Conservation (phyloP, 2,888 invertebrate genomes). For the Criorhina ranunculi region DNA sequence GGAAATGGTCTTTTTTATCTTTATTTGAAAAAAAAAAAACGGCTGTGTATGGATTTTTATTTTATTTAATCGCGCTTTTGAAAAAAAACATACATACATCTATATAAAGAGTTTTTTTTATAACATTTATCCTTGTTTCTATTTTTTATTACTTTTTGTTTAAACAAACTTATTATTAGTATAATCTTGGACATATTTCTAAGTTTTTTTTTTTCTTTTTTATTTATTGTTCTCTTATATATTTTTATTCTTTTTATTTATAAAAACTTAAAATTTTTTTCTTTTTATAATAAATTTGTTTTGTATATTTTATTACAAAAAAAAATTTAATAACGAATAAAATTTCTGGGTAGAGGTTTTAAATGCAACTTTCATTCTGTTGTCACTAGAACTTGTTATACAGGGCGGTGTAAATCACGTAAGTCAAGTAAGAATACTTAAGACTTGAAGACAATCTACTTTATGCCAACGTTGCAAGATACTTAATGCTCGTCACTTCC, state of each 20-base stretch:
- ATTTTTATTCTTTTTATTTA: constrained; percentile 48
- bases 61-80: constrained; percentile 27
- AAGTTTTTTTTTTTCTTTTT: constrained; percentile 23
- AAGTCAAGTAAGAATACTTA: too few species aligned
- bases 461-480: too few species aligned
- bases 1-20: constrained; percentile 58
- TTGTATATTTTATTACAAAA: constrained; percentile 38
- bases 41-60: constrained; percentile 8
- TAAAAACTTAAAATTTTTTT: constrained; percentile 54
- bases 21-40: constrained; percentile 22
- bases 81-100: constrained; percentile 27
- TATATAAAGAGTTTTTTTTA: constrained; percentile 65
- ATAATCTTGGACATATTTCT: constrained; percentile 70
- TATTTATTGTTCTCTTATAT: constrained; percentile 69
- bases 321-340: constrained; percentile 43
- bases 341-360: constrained; percentile 41
- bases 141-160: constrained; percentile 33
- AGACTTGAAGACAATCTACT: too few species aligned
- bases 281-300: constrained; percentile 17
- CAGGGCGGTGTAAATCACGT: too few species aligned
- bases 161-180: constrained; percentile 59
- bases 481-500: too few species aligned
- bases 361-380: constrained; percentile 62
- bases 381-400: constrained; percentile 27
- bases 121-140: constrained; percentile 45